Percentiles rank a stretch among this genome's conserved stretches.
phyloP scores from a whole-genome alignment of 2,888 invertebrate species.

The Pogonocherus hispidulus region DNA sequence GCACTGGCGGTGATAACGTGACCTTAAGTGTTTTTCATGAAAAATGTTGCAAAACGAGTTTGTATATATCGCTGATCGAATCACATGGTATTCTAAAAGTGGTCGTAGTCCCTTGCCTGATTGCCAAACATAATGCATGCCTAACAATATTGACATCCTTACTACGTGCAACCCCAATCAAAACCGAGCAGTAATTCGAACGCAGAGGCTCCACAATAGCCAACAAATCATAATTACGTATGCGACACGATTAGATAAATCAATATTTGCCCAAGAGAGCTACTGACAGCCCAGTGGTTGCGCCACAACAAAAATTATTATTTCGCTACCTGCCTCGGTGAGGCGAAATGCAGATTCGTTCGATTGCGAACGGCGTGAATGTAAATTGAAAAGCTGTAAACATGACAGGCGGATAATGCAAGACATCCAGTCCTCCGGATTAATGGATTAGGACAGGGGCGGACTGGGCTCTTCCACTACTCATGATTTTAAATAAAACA shows the following conservation, averaged over 20 bases:
- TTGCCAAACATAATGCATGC: no score
- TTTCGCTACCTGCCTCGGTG: not conserved
- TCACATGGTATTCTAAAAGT: no score
- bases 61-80: no score
- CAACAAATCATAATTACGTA: not conserved
- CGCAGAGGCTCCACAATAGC: not conserved
- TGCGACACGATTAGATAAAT: not conserved
- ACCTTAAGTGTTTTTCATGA: no score
- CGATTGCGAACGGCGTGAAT: not conserved
- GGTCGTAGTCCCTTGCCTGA: no score
- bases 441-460: not conserved
- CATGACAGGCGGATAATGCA: constrained; percentile 7
- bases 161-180: no score
- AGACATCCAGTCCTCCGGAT: not conserved
- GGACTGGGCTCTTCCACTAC: not conserved
- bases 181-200: no score
- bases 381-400: constrained; percentile 12
- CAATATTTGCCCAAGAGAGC: not conserved
- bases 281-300: not conserved
- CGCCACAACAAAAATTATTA: not conserved
- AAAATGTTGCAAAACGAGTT: no score
- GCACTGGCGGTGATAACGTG: no score
- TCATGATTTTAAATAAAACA: no score
- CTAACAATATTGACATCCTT: no score
- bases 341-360: constrained; percentile 1